Conservation (phyloP, 2,113 vertebrate genomes). For the Ammodytes marinus region DNA sequence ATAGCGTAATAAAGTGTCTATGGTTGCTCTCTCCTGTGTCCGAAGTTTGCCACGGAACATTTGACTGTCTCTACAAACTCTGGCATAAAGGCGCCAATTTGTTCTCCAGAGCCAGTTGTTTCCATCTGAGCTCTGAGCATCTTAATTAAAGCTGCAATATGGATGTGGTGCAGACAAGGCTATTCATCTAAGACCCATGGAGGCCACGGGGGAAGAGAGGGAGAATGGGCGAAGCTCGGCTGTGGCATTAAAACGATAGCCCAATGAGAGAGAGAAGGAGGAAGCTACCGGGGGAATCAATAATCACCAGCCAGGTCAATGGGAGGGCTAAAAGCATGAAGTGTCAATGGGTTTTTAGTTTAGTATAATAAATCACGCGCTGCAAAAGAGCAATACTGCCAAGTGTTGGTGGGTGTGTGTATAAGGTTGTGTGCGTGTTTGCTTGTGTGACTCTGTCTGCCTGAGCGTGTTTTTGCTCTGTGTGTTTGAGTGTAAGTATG, state of each 20-base stretch:
- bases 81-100: constrained; percentile 44
- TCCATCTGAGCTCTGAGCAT: constrained; percentile 59
- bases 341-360: constrained; percentile 83
- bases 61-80: constrained; percentile 38
- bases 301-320: constrained; percentile 81
- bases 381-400: constrained; percentile 44
- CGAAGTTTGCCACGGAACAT: constrained; percentile 38
- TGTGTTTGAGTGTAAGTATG: constrained; percentile 12
- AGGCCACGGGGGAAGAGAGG: constrained; percentile 60
- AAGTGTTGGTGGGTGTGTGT: constrained; percentile 58
- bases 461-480: not conserved
- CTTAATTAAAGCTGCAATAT: constrained; percentile 82
- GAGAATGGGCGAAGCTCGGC: constrained; percentile 55
- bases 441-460: constrained; percentile 29
- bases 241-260: constrained; percentile 67
- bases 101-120: constrained; percentile 51
- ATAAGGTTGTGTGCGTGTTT: constrained; percentile 27
- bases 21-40: constrained; percentile 19
- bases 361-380: constrained; percentile 79
- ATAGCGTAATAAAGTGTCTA: constrained; percentile 34
- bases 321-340: constrained; percentile 76
- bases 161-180: constrained; percentile 77
- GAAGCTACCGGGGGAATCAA: constrained; percentile 72
- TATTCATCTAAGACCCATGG: constrained; percentile 78
- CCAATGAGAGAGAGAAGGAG: constrained; percentile 39